A percentile compares a stretch with the other conserved stretches of the same genome.
These are phyloP conservation scores for Philopedon plagiatum DNA, from an alignment of 2,888 invertebrate species.

Conservation along the genomic window DNA sequence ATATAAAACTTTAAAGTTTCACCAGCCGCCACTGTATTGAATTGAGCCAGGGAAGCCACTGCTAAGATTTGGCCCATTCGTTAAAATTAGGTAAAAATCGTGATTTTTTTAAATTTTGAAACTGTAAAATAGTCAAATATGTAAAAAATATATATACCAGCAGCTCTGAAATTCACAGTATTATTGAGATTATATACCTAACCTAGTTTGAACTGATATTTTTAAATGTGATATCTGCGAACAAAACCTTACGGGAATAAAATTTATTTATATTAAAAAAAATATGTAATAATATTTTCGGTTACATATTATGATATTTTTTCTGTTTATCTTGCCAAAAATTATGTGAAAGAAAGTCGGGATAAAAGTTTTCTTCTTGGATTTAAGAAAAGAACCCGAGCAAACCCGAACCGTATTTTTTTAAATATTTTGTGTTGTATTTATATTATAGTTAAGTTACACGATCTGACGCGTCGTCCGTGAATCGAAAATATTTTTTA, in stretches of 20 bases:
- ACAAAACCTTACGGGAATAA: no score
- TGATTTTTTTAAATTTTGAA: neutral
- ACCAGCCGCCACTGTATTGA: no score
- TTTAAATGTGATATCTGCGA: slow-evolving; percentile 33
- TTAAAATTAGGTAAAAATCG: no score
- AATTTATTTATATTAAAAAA: no score
- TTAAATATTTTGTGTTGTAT: neutral
- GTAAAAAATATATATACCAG: slow-evolving; percentile 37
- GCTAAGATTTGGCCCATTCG: no score
- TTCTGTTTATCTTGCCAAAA: neutral
- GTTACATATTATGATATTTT: neutral
- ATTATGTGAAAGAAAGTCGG: no score
- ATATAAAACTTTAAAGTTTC: no score
- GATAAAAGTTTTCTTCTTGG: no score
- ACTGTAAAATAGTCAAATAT: slow-evolving; percentile 17
- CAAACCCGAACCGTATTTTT: neutral
- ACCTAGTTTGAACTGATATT: slow-evolving; percentile 30
- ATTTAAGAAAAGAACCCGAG: no score
- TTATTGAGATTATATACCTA: slow-evolving; percentile 22
- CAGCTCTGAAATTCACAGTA: slow-evolving; percentile 29
- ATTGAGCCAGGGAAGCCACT: no score
- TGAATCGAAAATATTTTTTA: slow-evolving; percentile 26
- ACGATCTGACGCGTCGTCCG: neutral
- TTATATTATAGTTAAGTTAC: neutral
- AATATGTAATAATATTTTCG: no score